These are phyloP conservation scores for Rhopalosiphum nymphaeae DNA, from an alignment of 2,888 invertebrate species.

Conservation along the genomic window DNA sequence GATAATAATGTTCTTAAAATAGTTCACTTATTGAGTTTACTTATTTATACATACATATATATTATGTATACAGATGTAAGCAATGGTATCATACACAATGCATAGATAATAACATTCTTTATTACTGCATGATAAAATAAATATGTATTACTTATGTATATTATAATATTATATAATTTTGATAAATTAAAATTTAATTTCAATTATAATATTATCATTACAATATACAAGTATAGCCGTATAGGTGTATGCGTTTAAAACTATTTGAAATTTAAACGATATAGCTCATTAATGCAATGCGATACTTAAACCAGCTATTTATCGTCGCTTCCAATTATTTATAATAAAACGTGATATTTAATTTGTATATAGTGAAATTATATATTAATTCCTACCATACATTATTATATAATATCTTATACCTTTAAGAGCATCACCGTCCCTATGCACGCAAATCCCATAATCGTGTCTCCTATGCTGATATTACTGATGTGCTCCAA, in stretches of 20 bases:
- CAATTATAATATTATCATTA: neutral
- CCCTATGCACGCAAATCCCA: conserved; percentile 82
- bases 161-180: neutral
- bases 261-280: neutral
- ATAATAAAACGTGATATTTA: neutral
- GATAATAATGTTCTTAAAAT: neutral
- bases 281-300: neutral
- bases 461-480: conserved; percentile 79
- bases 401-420: neutral
- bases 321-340: neutral
- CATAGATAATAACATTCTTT: neutral
- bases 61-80: neutral
- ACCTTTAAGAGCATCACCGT: conserved; percentile 79
- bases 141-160: neutral
- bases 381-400: neutral
- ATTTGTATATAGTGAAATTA: neutral
- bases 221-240: neutral
- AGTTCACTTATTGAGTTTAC: neutral
- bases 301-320: neutral
- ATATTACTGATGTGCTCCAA: conserved; percentile 78
- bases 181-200: neutral
- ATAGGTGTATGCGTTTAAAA: neutral
- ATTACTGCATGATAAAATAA: neutral
- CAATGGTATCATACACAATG: neutral
- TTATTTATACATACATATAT: neutral